Percentiles rank a stretch among this genome's conserved stretches.
Conservation (phyloP, 2,797 vertebrate species). For the Botia kubotai region DNA sequence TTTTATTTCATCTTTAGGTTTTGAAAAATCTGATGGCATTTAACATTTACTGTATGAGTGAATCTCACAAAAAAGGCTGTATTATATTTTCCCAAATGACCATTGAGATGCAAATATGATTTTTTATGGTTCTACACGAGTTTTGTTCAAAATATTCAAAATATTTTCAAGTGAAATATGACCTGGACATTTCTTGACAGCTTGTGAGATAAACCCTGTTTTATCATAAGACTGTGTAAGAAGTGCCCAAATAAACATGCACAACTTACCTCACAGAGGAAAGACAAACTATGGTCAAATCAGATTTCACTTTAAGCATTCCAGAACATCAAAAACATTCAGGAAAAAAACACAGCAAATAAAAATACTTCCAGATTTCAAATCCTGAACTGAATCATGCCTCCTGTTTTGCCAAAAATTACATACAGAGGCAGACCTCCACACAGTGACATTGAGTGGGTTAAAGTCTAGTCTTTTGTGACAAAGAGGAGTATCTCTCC, state of each 20-base stretch:
- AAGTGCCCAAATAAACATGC: conserved; percentile 19
- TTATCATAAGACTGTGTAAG: not conserved
- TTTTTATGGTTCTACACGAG: no score
- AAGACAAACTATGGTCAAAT: conserved; percentile 23
- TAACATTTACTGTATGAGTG: no score
- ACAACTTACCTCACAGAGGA: conserved; percentile 69
- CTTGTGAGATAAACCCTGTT: not conserved
- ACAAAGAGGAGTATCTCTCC: conserved; percentile 62
- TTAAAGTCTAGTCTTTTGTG: conserved; percentile 56
- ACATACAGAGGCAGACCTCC: not conserved
- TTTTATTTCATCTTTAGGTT: no score
- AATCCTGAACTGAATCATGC: not conserved
- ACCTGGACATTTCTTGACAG: not conserved
- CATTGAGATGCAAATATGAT: no score
- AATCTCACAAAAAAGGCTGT: not conserved
- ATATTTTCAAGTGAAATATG: not conserved
- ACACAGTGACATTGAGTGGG: conserved; percentile 26
- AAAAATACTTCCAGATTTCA: conserved; percentile 30
- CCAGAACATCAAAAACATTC: conserved; percentile 43
- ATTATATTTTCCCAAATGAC: no score
- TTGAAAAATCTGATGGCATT: no score
- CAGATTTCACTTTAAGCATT: conserved; percentile 56
- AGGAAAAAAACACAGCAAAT: conserved; percentile 9
- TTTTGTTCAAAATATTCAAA: no score
- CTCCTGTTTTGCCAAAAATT: not conserved